These are phyloP conservation scores for Acrocephalus arundinaceus DNA, from an alignment of 2,113 vertebrate species.

Conservation along the genomic window DNA sequence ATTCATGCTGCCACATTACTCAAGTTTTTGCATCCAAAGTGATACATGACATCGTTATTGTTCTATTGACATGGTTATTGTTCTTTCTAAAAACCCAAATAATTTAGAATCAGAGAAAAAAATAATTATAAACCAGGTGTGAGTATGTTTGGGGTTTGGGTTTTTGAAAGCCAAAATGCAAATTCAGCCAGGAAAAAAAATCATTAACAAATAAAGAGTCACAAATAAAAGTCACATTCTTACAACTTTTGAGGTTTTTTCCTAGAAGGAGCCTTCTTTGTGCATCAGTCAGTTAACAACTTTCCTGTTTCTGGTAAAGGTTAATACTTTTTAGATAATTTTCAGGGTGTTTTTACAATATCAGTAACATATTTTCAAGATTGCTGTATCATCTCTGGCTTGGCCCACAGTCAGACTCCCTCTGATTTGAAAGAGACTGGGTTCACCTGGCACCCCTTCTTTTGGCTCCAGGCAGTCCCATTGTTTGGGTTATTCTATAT, in stretches of 20 bases:
- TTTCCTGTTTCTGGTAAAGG: background rate
- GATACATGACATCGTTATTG: background rate
- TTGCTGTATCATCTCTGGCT: background rate
- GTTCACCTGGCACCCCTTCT: background rate
- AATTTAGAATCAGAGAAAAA: background rate
- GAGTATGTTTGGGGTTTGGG: background rate
- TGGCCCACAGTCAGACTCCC: background rate
- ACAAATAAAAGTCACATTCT: background rate
- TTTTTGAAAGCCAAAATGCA: background rate
- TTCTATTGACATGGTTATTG: background rate
- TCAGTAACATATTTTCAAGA: background rate
- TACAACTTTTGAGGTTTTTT: background rate
- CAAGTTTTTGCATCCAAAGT: background rate
- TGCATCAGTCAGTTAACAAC: background rate
- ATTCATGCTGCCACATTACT: background rate
- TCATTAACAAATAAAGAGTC: background rate
- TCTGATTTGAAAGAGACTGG: background rate
- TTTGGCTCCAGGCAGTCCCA: background rate
- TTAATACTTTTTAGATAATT: background rate
- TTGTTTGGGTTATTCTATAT: background rate
- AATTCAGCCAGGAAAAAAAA: background rate
- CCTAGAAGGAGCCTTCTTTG: background rate
- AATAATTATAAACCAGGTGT: background rate
- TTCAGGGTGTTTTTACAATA: background rate
- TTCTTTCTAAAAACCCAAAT: background rate